These are phyloP conservation scores for Choristoneura rosaceana DNA, from an alignment of 2,888 invertebrate species.

Conservation along the genomic window DNA sequence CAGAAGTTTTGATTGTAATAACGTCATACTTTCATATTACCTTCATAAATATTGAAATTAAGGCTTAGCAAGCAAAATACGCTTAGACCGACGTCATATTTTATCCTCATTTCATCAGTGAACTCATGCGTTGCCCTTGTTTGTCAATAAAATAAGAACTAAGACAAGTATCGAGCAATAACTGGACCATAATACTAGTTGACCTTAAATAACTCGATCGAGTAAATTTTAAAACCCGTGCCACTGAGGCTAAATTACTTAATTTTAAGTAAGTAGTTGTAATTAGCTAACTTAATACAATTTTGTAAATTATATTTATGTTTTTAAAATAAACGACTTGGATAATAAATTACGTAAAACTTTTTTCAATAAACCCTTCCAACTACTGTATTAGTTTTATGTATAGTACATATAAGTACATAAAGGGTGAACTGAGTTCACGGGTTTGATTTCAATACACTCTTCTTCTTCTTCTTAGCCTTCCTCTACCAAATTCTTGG, in stretches of 20 bases:
- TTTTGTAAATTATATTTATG: conserved; percentile 43
- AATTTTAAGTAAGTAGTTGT: conserved; percentile 40
- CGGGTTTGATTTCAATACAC: no score
- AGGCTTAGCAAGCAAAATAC: not conserved
- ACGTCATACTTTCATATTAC: no score
- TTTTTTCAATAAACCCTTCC: not conserved
- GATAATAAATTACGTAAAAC: not conserved
- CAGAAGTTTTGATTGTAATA: not conserved
- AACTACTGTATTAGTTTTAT: not conserved
- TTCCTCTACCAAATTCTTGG: no score
- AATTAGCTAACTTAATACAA: conserved; percentile 33
- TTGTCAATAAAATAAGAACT: not conserved
- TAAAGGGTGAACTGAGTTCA: no score
- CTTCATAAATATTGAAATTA: not conserved
- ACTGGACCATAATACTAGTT: conserved; percentile 5
- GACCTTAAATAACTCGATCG: conserved; percentile 9
- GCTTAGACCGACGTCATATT: not conserved
- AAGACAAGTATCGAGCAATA: not conserved
- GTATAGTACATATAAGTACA: no score
- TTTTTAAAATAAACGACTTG: conserved; percentile 38
- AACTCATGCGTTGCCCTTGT: not conserved
- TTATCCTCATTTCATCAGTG: not conserved
- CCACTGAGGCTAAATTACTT: conserved; percentile 36
- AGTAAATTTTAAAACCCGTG: conserved; percentile 30
- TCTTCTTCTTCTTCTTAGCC: no score